Conservation (phyloP, 2,888 invertebrate species). For the Oscheius sp. region DNA sequence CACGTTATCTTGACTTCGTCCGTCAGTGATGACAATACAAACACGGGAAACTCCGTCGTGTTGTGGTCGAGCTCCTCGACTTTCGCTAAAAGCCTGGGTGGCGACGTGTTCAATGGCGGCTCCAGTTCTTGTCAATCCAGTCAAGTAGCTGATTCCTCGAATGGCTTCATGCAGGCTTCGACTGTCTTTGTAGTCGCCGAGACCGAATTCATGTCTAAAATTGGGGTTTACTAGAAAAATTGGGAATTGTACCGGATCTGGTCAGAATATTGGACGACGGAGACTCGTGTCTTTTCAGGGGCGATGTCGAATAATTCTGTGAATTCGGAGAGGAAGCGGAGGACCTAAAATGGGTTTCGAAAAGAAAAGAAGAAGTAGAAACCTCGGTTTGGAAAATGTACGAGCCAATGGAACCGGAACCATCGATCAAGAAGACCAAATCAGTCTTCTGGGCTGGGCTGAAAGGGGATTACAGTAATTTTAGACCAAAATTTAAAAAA, state of each 20-base stretch:
- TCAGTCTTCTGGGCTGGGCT: constrained; percentile 69
- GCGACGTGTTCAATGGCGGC: constrained; percentile 70
- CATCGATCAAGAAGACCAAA: constrained; percentile 71
- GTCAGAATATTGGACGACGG: constrained; percentile 69
- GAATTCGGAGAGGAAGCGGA: constrained; percentile 68
- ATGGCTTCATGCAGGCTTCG: constrained; percentile 54
- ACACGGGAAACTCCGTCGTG: constrained; percentile 61
- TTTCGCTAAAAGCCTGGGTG: constrained; percentile 62
- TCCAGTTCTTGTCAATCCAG: constrained; percentile 68
- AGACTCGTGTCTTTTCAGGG: constrained; percentile 66
- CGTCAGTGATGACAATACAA: constrained; percentile 74
- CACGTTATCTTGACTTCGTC: constrained; percentile 72
- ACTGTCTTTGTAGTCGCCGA: constrained; percentile 56
- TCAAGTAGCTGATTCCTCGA: constrained; percentile 57
- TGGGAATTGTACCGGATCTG: constrained; percentile 57
- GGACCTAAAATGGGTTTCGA: constrained; percentile 37
- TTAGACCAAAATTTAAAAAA: neutral
- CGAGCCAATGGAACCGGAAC: constrained; percentile 70
- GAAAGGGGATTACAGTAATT: constrained; percentile 18
- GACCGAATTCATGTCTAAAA: constrained; percentile 66
- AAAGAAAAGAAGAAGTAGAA: neutral
- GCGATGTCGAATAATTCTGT: constrained; percentile 70
- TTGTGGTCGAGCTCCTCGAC: constrained; percentile 62
- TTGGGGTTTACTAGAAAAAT: neutral
- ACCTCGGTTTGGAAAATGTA: constrained; percentile 69